Base-by-base conservation (phyloP, 2,113 vertebrate species). In the Chaetodon auriga region DNA sequence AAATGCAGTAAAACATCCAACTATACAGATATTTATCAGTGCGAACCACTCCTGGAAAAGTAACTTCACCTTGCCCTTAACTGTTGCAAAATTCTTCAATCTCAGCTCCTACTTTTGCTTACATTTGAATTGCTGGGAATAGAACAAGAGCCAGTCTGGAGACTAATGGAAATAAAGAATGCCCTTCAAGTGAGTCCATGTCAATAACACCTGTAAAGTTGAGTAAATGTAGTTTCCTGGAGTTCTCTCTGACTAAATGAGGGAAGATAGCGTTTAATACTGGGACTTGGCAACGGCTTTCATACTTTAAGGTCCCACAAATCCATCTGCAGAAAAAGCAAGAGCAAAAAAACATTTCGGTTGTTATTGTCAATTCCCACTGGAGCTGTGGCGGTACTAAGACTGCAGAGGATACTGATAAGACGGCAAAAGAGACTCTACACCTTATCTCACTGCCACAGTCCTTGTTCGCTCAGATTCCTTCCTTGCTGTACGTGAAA, bases 381-480 rank as follows among this genome's bases (percentile, higher is more conserved):
- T 83, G 91, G 90, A 90, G 90, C 89, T 86, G 89, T 86, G 86
- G 90, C 87, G 86, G 84, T 80, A 64, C 90, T 84, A 86, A 92
- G 90, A 89, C 88, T 90, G 90, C 89, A 90, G 89, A 93, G 90
- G 87, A 90, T 84, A 87, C 92, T 78, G 94, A 95, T 95, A 95
- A 95, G 90, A 86, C 89, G 6, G 90, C 90, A 89, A 90, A 92
- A 91, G 90, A 89, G 86, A 88, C 87, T 90, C 90, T 76, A 66
- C 82, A 89, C 88, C 93, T 95, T 95, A 95, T 95, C 95, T 91
- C 86, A 8, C 91, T 82, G 77, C 74, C 80, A 91, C 94, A 95
- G 90, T 91, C 91, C 92, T 82, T 91, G 92, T 93, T 92, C 87
- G 61, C 70, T 91, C 70, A 87, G 80, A 92, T 94, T 93, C 76